Base-by-base conservation (phyloP, 2,113 vertebrate genomes). In the Tragelaphus buxtoni region DNA sequence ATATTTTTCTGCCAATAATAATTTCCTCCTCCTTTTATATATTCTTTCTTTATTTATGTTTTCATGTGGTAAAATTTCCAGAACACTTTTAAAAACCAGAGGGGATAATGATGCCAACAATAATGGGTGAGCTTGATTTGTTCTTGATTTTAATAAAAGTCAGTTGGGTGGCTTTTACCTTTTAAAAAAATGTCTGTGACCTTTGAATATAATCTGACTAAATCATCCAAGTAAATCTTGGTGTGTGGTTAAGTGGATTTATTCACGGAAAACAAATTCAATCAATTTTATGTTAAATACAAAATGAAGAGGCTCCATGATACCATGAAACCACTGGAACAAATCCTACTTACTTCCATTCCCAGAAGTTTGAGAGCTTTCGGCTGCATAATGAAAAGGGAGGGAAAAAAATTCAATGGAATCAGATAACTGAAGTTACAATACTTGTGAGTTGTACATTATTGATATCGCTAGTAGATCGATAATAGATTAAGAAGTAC, bases 331-430 rank as follows among this genome's bases (percentile, higher is more conserved):
- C 51, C 42, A 32, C 39, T 69, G 24, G 90, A 84, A 97, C 17
- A 56, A 56, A 18, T 51, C 17, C 49, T 91, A 96, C 98, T 98
- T 98, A 99, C 99, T 99, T 99, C 99, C 99, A 99, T 99, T 95
- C 99, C 99, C 32, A 99, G 98, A 88, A 99, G 99, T 97, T 99
- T 99, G 84, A 99, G 99, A 91, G 99, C 99, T 98, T 99, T 99
- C 49, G 99, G 99, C 99, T 99, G 98, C 95, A 97, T 96, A 95
- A 89, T 2, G 13, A 84, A 96, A 98, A 97, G 92, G 85, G 28
- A 86, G 51, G 88, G 77, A 95, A 91, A 94, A 97, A 95, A 16
- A 94, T 94, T 89, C 18, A 96, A 82, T 49, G 95, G n/a, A 88
- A 8, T 81, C 55, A 88, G 53, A 69, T 55, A 72, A 79, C 56